Evolutionary conservation across 2,113 vertebrate species (phyloP).

Genomic region (Dicerorhinus sumatrensis): DNA sequence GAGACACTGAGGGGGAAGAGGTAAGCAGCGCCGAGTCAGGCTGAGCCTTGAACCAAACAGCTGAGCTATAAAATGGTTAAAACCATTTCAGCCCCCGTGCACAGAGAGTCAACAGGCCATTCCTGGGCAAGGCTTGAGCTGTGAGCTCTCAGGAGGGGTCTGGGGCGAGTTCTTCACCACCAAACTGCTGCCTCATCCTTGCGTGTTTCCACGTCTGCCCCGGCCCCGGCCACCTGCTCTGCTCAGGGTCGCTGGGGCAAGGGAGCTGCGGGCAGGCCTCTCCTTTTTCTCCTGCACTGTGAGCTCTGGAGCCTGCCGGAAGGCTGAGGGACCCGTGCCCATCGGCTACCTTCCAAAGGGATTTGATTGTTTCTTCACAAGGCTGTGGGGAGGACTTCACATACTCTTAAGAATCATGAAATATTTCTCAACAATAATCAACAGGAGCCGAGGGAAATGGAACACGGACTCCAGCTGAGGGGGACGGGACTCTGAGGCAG

Average conservation of each 20-base stretch:
- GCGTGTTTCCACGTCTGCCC: not conserved
- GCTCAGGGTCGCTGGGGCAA: not conserved
- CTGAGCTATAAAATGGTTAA: not conserved
- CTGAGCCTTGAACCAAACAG: not conserved
- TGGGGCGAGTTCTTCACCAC: not conserved
- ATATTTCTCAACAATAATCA: not conserved
- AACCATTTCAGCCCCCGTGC: not conserved
- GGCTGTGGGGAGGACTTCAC: not conserved
- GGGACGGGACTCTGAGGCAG: not conserved
- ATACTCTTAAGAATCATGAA: not conserved
- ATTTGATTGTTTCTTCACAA: not conserved
- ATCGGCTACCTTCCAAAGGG: not conserved
- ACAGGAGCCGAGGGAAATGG: not conserved
- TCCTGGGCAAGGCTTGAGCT: not conserved
- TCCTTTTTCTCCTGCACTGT: not conserved
- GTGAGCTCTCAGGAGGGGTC: not conserved
- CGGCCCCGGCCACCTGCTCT: not conserved
- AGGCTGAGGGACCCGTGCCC: not conserved
- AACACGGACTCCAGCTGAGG: not conserved
- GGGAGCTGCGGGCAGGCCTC: not conserved
- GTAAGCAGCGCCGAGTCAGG: not conserved
- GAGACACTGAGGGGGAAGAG: not conserved
- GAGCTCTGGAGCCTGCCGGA: not conserved
- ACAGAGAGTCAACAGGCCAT: not conserved
- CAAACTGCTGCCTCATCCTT: not conserved